Percentiles rank a stretch among this genome's conserved stretches.
These are phyloP conservation scores for Corapipo altera DNA, from an alignment of 2,113 vertebrate genomes.

Conservation along the genomic window DNA sequence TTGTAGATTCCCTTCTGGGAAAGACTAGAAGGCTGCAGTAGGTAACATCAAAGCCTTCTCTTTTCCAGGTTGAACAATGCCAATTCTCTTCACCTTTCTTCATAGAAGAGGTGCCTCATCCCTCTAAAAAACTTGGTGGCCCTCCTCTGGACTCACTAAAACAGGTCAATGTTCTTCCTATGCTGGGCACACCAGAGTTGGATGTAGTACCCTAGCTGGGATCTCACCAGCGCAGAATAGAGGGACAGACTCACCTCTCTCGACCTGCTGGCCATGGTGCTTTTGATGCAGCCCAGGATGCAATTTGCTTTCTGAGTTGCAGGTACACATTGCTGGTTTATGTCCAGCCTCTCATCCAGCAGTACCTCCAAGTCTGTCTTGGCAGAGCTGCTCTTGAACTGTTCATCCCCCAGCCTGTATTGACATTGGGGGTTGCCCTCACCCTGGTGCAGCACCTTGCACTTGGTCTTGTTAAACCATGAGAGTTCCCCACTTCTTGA, in stretches of 20 bases:
- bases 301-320: not conserved
- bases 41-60: not conserved
- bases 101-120: not conserved
- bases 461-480: not conserved
- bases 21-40: not conserved
- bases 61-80: not conserved
- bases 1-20: not conserved
- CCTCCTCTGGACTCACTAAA: not conserved
- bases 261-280: rapidly evolving
- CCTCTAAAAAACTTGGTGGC: not conserved
- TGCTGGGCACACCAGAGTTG: not conserved
- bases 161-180: not conserved
- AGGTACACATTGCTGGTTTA: rapidly evolving
- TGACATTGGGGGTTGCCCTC: rapidly evolving
- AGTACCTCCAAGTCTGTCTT: not conserved
- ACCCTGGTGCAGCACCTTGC: not conserved
- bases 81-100: not conserved
- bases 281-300: not conserved
- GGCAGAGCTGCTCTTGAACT: not conserved
- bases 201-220: not conserved
- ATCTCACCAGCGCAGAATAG: not conserved
- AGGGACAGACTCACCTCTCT: not conserved
- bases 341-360: not conserved
- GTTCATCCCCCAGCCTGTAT: not conserved
- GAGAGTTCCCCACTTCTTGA: not conserved